A percentile compares a stretch with the other conserved stretches of the same genome.
Conservation (phyloP, 2,113 vertebrate genomes). For the Alethe castanea region DNA sequence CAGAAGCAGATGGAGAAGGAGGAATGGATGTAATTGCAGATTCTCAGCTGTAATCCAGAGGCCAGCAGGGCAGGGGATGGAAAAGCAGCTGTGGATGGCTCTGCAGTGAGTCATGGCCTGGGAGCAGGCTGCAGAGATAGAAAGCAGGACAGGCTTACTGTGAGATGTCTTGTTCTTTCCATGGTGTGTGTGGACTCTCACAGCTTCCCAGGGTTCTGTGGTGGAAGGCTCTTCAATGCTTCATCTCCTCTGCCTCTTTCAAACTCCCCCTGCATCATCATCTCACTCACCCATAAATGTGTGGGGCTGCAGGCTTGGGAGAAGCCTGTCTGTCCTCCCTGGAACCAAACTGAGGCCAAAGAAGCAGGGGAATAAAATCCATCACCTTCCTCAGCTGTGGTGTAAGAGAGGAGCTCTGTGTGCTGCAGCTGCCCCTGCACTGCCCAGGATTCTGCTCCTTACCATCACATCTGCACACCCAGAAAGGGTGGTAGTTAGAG, state of each 20-base stretch:
- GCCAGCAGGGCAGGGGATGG: background rate
- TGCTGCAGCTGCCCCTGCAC: background rate
- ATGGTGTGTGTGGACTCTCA: background rate
- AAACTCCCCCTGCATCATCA: background rate
- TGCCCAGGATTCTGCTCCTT: background rate
- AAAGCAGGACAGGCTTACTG: background rate
- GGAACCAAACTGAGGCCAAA: background rate
- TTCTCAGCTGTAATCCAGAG: background rate
- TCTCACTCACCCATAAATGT: background rate
- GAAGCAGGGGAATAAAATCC: background rate
- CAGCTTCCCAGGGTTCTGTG: background rate
- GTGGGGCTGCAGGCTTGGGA: background rate
- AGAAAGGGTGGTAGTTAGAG: fast-evolving
- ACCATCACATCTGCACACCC: background rate
- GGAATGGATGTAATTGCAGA: background rate
- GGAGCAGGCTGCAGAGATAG: background rate
- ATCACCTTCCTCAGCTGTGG: background rate
- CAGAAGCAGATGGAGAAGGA: background rate
- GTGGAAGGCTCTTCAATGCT: background rate
- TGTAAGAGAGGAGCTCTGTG: background rate
- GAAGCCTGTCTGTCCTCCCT: background rate
- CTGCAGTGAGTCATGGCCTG: conserved; percentile 1
- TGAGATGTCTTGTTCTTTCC: background rate
- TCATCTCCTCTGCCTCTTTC: background rate
- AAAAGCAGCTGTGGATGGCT: conserved; percentile 19